Evolutionary conservation across 1,140 invertebrate genomes (phyloP).

Genomic region (Hycleus phaleratus): DNA sequence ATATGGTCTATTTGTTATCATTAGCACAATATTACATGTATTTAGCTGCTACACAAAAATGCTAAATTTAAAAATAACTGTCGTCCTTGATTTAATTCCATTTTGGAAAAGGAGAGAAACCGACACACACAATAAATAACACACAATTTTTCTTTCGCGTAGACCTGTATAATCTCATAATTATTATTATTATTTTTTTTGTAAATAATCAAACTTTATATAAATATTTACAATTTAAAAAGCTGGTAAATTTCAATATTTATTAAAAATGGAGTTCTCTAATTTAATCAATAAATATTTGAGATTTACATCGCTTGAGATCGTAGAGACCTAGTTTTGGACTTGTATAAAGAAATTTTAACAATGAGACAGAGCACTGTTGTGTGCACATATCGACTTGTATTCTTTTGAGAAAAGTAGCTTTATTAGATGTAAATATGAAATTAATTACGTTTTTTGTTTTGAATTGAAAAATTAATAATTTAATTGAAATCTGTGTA

Average conservation of each 20-base stretch:
- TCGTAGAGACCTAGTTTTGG: neutral
- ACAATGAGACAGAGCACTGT: constrained; percentile 6
- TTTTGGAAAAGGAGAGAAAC: too few relatives aligned
- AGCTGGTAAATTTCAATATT: too few relatives aligned
- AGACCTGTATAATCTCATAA: too few relatives aligned
- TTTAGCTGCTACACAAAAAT: constrained; percentile 40
- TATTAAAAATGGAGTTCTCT: too few relatives aligned
- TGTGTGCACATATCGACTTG: constrained; percentile 23
- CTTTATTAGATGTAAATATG: constrained; percentile 24
- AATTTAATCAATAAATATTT: too few relatives aligned
- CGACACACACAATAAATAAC: too few relatives aligned
- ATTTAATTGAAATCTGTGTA: constrained; percentile 5
- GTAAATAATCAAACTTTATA: too few relatives aligned
- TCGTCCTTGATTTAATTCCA: too few relatives aligned
- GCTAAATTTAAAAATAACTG: constrained; percentile 23
- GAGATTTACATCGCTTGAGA: too few relatives aligned
- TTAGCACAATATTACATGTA: constrained; percentile 42
- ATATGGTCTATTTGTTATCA: constrained; percentile 42
- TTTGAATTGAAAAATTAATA: neutral
- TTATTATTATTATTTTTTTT: too few relatives aligned
- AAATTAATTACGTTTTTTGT: neutral
- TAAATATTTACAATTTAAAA: too few relatives aligned
- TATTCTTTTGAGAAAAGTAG: constrained; percentile 15
- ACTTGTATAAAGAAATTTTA: constrained; percentile 15
- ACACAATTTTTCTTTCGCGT: too few relatives aligned